These are phyloP conservation scores for Drymonia ruficornis DNA, from an alignment of 2,888 invertebrate species.

Conservation along the genomic window DNA sequence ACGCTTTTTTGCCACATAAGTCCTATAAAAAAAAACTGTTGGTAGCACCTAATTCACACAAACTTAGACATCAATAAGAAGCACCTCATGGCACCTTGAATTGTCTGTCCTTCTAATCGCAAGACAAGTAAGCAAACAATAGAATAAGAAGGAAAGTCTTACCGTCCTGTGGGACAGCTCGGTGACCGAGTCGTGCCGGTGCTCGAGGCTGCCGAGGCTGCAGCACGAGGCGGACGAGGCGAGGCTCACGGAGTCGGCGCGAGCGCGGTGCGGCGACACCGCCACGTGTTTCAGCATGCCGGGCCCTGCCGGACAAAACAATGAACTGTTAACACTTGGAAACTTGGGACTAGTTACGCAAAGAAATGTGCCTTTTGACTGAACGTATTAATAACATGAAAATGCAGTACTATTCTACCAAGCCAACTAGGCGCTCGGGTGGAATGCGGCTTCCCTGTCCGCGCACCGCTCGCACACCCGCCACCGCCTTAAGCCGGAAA, in stretches of 20 bases:
- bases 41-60: no score
- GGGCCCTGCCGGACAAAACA: conserved; percentile 35
- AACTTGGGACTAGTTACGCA: neutral
- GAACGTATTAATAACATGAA: no score
- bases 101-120: no score
- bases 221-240: conserved; percentile 90
- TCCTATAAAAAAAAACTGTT: neutral
- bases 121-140: no score
- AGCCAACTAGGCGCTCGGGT: no score
- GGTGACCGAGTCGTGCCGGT: conserved; percentile 83
- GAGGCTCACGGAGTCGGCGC: conserved; percentile 93
- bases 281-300: conserved; percentile 96
- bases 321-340: neutral
- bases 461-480: no score
- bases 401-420: no score
- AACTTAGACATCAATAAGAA: no score
- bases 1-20: no score
- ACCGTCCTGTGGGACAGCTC: conserved; percentile 77
- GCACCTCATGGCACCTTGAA: no score
- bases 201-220: conserved; percentile 88
- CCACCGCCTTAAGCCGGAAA: no score
- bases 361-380: neutral
- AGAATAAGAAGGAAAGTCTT: conserved; percentile 34
- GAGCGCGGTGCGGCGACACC: conserved; percentile 93
- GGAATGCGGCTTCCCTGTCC: no score